Base-by-base conservation (phyloP, 1,140 invertebrate species). In the Zaprionus inermis region DNA sequence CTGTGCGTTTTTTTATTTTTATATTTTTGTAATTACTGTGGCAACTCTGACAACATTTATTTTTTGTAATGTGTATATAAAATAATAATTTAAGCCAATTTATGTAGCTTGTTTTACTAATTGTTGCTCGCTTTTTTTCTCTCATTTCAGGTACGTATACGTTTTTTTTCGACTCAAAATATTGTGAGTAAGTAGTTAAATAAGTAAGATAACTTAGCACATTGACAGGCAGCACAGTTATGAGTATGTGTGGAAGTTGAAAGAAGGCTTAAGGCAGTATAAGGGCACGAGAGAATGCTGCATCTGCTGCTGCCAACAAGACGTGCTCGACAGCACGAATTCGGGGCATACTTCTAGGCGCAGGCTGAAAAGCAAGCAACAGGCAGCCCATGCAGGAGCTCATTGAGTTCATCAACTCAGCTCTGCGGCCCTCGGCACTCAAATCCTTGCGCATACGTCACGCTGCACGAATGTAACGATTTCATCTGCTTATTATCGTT, bases 141-240 rank as follows among this genome's bases (percentile, higher is more conserved):
- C 58, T 78, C 66, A 22, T 79, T 86, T 46, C 63, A 86, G 82
- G 82, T 86, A 86, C 79, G 82, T 86, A 88, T 78, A 52, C 60
- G 46, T 54, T 71, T 84, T 81, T 71, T 68, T 46, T 70, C 5
- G 2, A 59, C 5, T 16, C 7, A 5, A 14, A 52, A 49, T 38
- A 18, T 30, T 24, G 36, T 58, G 16, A 30, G 61, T 64, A 49
- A 71, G 28, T 72, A 28, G 6, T 28, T 28, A 28, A 28, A 28
- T 4, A 28, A 28, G 14, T 16, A 16, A 49, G 3, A 3, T 30
- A 49, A 28, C 24, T 4, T 41, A 28, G 5, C 18, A 24, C 22
- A 18, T 46, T 46, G 59, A 66, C 76, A 67, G 69, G 70, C 78
- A 78, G 78, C 57, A 69, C 79, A 85, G 86, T 85, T 81, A 79